Evolutionary conservation across 2,888 invertebrate genomes (phyloP).

Genomic region (Apotomis turbidana): DNA sequence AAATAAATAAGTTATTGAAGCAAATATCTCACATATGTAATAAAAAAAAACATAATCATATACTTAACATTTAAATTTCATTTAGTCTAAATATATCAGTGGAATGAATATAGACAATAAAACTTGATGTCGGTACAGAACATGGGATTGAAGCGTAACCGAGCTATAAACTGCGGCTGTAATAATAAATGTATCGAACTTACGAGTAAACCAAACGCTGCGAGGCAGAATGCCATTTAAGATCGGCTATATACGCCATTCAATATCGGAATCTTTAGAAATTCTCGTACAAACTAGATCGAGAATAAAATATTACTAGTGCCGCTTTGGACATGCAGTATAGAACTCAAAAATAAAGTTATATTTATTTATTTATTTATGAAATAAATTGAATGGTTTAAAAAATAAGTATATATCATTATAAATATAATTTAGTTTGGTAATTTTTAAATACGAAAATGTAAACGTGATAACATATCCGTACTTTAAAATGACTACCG

Average conservation of each 20-base stretch:
- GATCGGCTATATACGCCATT: conserved; percentile 58
- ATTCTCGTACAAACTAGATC: conserved; percentile 64
- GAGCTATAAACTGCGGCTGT: conserved; percentile 43
- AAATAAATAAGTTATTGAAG: too few species aligned
- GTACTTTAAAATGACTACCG: too few species aligned
- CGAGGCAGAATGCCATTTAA: conserved; percentile 60
- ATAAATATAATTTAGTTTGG: too few species aligned
- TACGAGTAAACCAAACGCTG: conserved; percentile 52
- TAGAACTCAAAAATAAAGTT: too few species aligned
- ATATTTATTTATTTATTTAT: too few species aligned
- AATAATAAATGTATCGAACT: conserved; percentile 50
- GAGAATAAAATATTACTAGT: conserved; percentile 49
- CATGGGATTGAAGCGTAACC: conserved; percentile 39
- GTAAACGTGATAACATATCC: too few species aligned
- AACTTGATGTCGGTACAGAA: conserved; percentile 39
- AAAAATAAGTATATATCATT: too few species aligned
- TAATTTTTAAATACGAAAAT: too few species aligned
- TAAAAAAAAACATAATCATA: neutral
- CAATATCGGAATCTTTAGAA: conserved; percentile 74
- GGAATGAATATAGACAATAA: conserved; percentile 38
- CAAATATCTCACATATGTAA: too few species aligned
- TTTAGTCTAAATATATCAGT: conserved; percentile 22
- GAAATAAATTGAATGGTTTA: too few species aligned
- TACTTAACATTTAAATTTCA: conserved; percentile 10
- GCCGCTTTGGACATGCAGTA: conserved; percentile 47